A percentile compares a stretch with the other conserved stretches of the same genome.
Conservation (phyloP, 64 coral and sea anemone genomes). For the Porites australiensis region DNA sequence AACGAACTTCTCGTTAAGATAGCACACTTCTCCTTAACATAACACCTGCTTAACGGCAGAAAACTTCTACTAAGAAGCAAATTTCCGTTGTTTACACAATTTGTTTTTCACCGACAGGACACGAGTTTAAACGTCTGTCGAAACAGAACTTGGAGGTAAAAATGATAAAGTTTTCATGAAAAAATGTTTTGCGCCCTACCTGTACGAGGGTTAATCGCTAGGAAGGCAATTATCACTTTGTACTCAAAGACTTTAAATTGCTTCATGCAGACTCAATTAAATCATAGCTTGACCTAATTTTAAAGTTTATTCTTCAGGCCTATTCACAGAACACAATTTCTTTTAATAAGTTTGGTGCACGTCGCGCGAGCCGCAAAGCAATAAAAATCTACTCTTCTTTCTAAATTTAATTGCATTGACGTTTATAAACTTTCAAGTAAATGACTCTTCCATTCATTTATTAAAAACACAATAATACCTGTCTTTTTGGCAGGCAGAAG, state of each 20-base stretch:
- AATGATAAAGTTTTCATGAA: conserved; percentile 26
- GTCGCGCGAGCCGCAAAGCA: neutral
- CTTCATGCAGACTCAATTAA: conserved; percentile 21
- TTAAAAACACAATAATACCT: conserved; percentile 45
- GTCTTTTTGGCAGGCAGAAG: conserved; percentile 39
- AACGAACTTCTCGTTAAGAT: neutral
- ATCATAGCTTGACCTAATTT: conserved; percentile 11
- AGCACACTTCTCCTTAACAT: conserved; percentile 5
- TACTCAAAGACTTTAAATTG: neutral
- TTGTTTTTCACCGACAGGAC: conserved; percentile 57
- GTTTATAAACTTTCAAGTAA: conserved; percentile 52
- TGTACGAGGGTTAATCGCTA: neutral
- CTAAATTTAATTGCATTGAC: conserved; percentile 36
- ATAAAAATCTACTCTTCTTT: conserved; percentile 10
- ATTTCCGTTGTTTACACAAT: conserved; percentile 48
- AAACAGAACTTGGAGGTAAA: conserved; percentile 13
- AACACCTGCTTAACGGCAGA: conserved; percentile 42
- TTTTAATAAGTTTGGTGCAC: conserved; percentile 28
- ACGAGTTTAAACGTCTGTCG: conserved; percentile 26
- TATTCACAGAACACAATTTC: conserved; percentile 39
- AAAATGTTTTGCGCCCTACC: neutral
- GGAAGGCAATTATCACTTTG: neutral
- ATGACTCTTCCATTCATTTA: conserved; percentile 25
- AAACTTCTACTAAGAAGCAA: conserved; percentile 29
- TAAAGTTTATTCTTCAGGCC: conserved; percentile 16